Evolutionary conservation across 2,113 vertebrate genomes (phyloP), one percentile per base, ranked within the genome.

Genomic region (Lepus americanus): DNA sequence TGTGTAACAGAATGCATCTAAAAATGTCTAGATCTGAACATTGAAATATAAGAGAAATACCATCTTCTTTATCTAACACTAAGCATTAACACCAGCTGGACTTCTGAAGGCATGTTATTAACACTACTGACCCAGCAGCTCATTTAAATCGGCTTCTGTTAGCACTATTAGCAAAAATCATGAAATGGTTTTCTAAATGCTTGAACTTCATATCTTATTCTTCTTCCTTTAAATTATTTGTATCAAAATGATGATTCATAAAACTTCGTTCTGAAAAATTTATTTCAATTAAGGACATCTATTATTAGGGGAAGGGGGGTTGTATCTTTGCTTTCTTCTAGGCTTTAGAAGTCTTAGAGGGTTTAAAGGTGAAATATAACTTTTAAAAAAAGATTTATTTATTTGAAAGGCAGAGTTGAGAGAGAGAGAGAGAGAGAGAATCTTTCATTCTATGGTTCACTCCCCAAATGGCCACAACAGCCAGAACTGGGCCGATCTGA

Each of bases 191-290:
- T 93, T 94, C 90, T 92, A 55, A 67, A 79, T 69, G 82, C 59
- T 87, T 63, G 44, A 91, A 91, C 31, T 76, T 95, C 88, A 86
- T 94, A 92, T 95, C 53, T 67, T 70, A 77, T 44, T 74, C 80
- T 92, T 84, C 59, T 53, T 86, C 55, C 9, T 95, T 7, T 81
- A 92, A 89, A 94, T 96, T 95, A 91, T 88, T 91, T 61, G 66
- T 77, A 94, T 86, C 55, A 66, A 70, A 96, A 90, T 89, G 67
- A 83, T 94, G 76, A 94, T 39, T 95, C 87, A 92, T 74, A 88
- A 78, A 87, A 79, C 20, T 61, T 76, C 51, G 49, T 70, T 72
- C 85, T 22, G 84, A 55, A 89, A 92, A 59, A 59, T 59, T 51
- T 67, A 61, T 88, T 92, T 59, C 87, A 78, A 53, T 83, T 76